Base-by-base conservation (phyloP, 2,113 vertebrate genomes). In the Myiozetetes cayanensis region DNA sequence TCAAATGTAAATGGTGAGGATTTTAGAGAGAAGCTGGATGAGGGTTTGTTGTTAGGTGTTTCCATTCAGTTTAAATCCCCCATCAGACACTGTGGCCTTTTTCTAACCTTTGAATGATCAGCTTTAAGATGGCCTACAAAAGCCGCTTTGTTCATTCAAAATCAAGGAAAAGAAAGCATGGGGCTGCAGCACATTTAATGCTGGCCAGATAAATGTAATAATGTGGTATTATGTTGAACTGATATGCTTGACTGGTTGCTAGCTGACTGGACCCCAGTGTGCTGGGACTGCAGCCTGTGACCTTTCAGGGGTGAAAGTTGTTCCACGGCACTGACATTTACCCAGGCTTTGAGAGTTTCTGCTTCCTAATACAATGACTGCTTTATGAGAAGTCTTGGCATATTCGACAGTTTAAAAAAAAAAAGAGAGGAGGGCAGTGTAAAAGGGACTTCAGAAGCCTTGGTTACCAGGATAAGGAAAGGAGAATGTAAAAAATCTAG, bases 281-380 rank as follows among this genome's bases (percentile, higher is more conserved):
- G 62, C 72, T 97, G 67, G 74, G 91, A 66, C 62, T 43, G 74
- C 85, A 85, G 67, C 17, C 63, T 76, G 46, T 96, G 94, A 95
- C 94, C 91, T 95, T 95, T 97, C 63, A 46, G 46, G 41, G 85
- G 87, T 87, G 55, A 85, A 90, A 87, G 90, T 82, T 87, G 49
- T 43, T 96, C 63, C 63, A 35, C 0, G 0, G 44, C 4, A 4
- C 41, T 96, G 94, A 95, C 90, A 95, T 96, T 96, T 96, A 96
- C 96, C 49, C 89, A 96, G 81, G 93, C 91, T 94, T 94, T 93
- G 74, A 80, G 87, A 82, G 31, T 95, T 95, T 92, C 80, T 80
- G 53, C 85, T 58, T 92, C 56, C 91, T 89, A 73, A 87, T 63
- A 87, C 33, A 66, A 25, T 91, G 70, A 85, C 71, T 92, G 62